Base-by-base conservation (phyloP, 2,888 invertebrate genomes). In the Arge pagana region DNA sequence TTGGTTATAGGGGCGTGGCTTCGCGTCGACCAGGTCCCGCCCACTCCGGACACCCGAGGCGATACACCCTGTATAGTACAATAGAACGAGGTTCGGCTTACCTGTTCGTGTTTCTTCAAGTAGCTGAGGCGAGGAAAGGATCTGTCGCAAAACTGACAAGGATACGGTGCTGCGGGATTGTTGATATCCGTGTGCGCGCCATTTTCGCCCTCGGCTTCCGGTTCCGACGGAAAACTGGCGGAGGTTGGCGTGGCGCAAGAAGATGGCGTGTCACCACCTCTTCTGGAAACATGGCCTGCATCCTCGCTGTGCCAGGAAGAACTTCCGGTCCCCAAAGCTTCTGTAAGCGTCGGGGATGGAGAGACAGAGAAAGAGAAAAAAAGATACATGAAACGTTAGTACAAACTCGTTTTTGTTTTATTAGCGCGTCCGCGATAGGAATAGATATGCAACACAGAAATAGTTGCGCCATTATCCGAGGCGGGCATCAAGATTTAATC, bases 91-190 rank as follows among this genome's bases (percentile, higher is more conserved):
- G 24, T 19, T 4, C n/a, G n/a, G 50, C 79, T 73, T 78, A 93
- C 93, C 89, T 93, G 93, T 79, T 94, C 92, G 82, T 94, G 94
- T 79, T 92, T 89, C 80, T 92, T 92, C 65, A 94, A 84, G 76
- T 90, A 90, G 59, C 89, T 89, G 61, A 90, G 86, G 63, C 92
- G 83, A 13, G 93, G 89, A 79, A 93, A 94, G 61, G 93, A 90
- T 77, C 92, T 90, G 72, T 93, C 90, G 81, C 94, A 95, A 81
- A 90, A 93, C 78, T 90, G 90, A 79, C 93, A 94, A 71, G 89
- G 88, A 82, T 93, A 91, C 56, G 93, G 93, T 60, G 92, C 82
- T 28, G 67, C 55, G n/a, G 70, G 57, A 57, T 63, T 64, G 51
- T 61, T 68, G n/a, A 63, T 62, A 51, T 74, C 71, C 54, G 61